Conservation (phyloP, 2,797 vertebrate genomes). For the Sparidentex hasta region DNA sequence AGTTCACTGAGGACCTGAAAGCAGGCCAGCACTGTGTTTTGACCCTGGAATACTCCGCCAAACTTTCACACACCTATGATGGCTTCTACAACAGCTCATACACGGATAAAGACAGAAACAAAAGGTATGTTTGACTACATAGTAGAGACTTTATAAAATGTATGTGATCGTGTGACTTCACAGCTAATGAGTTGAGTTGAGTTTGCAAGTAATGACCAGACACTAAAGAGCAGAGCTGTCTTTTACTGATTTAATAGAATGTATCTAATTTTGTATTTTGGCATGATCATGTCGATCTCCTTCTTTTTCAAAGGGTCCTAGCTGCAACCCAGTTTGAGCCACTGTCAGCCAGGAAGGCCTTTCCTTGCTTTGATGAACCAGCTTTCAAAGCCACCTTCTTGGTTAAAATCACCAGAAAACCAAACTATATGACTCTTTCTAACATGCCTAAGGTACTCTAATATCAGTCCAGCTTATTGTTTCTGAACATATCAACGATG, state of each 20-base stretch:
- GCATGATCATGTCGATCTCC: neutral
- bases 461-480: neutral
- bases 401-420: conserved; percentile 90
- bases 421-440: conserved; percentile 88
- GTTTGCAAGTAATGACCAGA: neutral
- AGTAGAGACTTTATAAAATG: neutral
- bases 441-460: conserved; percentile 95
- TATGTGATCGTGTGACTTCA: neutral
- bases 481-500: neutral
- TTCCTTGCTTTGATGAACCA: conserved; percentile 99
- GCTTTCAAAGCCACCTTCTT: conserved; percentile 94
- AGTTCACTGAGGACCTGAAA: conserved; percentile 85
- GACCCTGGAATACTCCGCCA: conserved; percentile 88
- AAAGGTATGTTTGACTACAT: conserved; percentile 84
- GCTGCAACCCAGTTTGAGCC: conserved; percentile 98
- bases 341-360: conserved; percentile 92
- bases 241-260: conserved; percentile 12
- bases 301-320: conserved; percentile 85
- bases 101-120: conserved; percentile 80
- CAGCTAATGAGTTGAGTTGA: neutral
- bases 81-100: conserved; percentile 96
- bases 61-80: conserved; percentile 90
- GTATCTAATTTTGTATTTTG: conserved; percentile 8
- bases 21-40: conserved; percentile 87
- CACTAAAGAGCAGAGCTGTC: conserved; percentile 9